Evolutionary conservation across 2,797 vertebrate species (phyloP).

Genomic region (Falco columbarius): DNA sequence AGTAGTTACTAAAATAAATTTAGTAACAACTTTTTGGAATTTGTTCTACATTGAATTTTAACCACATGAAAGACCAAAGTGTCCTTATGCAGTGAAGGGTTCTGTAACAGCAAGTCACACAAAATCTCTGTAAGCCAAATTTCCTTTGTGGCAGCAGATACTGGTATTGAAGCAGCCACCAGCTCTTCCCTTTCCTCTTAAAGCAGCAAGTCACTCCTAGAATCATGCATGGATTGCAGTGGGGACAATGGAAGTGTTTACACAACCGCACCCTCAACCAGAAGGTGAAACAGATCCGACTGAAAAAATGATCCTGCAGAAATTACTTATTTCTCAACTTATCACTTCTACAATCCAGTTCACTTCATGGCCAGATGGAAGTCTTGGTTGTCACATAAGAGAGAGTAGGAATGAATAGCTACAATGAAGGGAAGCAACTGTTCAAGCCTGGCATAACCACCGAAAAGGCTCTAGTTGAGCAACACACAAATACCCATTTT

Average conservation of each 20-base stretch:
- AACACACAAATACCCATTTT: neutral
- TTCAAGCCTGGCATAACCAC: neutral
- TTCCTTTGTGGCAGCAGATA: neutral
- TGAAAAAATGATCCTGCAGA: neutral
- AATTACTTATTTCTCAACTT: neutral
- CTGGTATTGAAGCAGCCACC: neutral
- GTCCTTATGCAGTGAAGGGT: neutral
- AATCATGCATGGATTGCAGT: fast-evolving
- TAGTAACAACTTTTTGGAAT: neutral
- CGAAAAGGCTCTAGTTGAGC: neutral
- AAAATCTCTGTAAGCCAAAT: neutral
- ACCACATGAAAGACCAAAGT: neutral
- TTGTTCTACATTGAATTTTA: neutral
- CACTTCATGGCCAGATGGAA: neutral
- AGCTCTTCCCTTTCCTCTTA: neutral
- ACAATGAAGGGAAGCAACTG: neutral
- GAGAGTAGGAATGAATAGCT: neutral
- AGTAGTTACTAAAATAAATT: neutral
- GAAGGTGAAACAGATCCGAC: neutral
- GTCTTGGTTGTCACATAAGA: neutral
- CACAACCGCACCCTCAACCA: neutral
- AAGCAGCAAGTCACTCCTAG: neutral
- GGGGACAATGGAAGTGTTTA: neutral
- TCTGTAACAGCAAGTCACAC: neutral
- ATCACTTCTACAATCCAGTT: neutral